Evolutionary conservation across 1,140 invertebrate genomes (phyloP), one percentile per base, ranked within the genome.

Genomic region (Lepidurus arcticus): DNA sequence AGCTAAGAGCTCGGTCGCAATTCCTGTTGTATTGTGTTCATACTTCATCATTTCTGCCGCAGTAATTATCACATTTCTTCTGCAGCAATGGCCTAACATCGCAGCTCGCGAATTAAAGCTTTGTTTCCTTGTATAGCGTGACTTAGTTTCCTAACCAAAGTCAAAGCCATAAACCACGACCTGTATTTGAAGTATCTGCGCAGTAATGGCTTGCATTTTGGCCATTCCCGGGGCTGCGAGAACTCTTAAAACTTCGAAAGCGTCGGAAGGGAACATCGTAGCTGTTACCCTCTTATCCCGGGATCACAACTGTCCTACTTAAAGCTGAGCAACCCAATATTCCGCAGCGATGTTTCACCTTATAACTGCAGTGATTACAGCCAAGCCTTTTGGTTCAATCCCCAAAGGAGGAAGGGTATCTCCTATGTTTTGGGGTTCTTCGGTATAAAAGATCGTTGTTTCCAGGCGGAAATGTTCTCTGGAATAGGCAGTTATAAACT

Each of bases 281-380:
- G 6, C 21, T 65, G 6, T 21, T 21, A 21, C 53, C 21, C 53
- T 65, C 53, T 65, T 65, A 65, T 65, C 53, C 21, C 16, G 53
- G 53, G 53, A 65, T 65, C 53, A 47, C 45, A n/a, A 16, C 53
- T n/a, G 9, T 5, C 21, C 53, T 65, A 65, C 8, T 21, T 34
- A 9, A 21, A 7, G 53, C 53, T 65, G 21, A 65, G 13, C 53
- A 1, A n/a, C 21, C 3, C 3, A 16, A 21, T 65, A 13, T 65
- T 65, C 53, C 13, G 53, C 21, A 65, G 13, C 53, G 16, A 65
- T 65, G 7, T 65, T 65, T 65, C 53, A 7, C 53, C 53, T 65
- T 65, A 65, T 65, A 21, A 65, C 53, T 65, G 53, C 53, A 65
- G 53, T 65, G 53, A 65, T 65, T 65, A 65, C 53, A 65, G 53